Percentiles rank a stretch among this genome's conserved stretches.
phyloP scores from a whole-genome alignment of 2,797 vertebrate genomes.

The Rhinatrema bivittatum region DNA sequence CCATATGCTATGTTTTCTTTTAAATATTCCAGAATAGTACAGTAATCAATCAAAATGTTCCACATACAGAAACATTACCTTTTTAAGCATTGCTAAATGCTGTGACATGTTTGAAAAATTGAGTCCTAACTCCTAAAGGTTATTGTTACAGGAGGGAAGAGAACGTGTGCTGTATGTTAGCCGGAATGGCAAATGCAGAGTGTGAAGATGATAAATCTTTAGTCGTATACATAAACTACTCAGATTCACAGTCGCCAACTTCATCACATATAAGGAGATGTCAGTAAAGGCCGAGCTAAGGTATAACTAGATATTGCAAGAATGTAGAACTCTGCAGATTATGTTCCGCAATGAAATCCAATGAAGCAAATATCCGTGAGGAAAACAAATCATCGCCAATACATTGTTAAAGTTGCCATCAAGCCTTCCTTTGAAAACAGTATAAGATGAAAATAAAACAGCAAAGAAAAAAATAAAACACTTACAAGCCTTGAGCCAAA shows the following conservation, averaged over 20 bases:
- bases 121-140: constrained; percentile 27
- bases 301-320: neutral
- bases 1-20: no score
- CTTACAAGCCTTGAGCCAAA: no score
- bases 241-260: constrained; percentile 1
- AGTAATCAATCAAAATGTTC: constrained; percentile 23
- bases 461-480: no score
- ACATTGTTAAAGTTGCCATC: neutral
- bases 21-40: constrained; percentile 18
- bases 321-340: neutral
- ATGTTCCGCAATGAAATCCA: neutral
- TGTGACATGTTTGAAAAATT: constrained; percentile 35
- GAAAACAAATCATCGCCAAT: neutral
- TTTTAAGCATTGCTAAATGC: constrained; percentile 31
- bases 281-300: constrained; percentile 16
- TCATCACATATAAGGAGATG: constrained; percentile 8
- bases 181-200: constrained; percentile 28
- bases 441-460: no score
- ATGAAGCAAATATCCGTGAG: neutral
- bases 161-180: constrained; percentile 9
- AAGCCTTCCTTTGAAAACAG: no score
- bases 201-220: constrained; percentile 33
- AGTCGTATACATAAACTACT: constrained; percentile 13
- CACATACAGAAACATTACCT: constrained; percentile 10
- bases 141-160: constrained; percentile 25